phyloP scores from a whole-genome alignment of 1,140 invertebrate genomes.

The Samia ricini region DNA sequence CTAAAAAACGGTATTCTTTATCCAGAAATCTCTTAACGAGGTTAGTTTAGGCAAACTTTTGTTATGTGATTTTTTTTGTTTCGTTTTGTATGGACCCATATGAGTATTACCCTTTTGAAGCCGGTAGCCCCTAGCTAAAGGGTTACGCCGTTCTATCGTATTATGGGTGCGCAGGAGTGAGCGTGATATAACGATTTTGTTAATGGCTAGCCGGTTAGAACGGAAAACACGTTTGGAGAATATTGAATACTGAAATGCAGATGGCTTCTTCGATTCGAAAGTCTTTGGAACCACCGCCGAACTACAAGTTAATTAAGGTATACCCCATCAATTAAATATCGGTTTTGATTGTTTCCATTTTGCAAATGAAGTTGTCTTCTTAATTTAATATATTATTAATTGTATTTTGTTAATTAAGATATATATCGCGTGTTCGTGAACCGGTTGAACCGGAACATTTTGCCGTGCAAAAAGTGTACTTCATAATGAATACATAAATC shows the following conservation, averaged over 20 bases:
- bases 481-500: constrained; percentile 18
- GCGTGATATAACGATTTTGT: constrained; percentile 61
- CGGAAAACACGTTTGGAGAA: constrained; percentile 72
- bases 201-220: constrained; percentile 42
- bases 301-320: constrained; percentile 77
- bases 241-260: constrained; percentile 76
- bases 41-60: constrained; percentile 77
- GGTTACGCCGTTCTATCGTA: constrained; percentile 51
- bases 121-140: constrained; percentile 35
- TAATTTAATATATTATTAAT: constrained; percentile 54
- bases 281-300: constrained; percentile 54
- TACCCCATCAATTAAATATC: constrained; percentile 76
- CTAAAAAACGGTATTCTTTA: constrained; percentile 77
- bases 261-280: constrained; percentile 72
- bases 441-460: constrained; percentile 18
- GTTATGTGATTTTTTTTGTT: constrained; percentile 71
- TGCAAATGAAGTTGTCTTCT: constrained; percentile 54
- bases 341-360: constrained; percentile 70
- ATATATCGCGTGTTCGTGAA: constrained; percentile 25
- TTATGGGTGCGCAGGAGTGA: constrained; percentile 60
- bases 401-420: constrained; percentile 55
- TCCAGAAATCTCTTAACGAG: constrained; percentile 76
- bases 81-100: constrained; percentile 63
- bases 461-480: constrained; percentile 19
- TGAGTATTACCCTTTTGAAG: constrained; percentile 64